Evolutionary conservation across 1,140 invertebrate species (phyloP).

Genomic region (Drosophila mojavensis): DNA sequence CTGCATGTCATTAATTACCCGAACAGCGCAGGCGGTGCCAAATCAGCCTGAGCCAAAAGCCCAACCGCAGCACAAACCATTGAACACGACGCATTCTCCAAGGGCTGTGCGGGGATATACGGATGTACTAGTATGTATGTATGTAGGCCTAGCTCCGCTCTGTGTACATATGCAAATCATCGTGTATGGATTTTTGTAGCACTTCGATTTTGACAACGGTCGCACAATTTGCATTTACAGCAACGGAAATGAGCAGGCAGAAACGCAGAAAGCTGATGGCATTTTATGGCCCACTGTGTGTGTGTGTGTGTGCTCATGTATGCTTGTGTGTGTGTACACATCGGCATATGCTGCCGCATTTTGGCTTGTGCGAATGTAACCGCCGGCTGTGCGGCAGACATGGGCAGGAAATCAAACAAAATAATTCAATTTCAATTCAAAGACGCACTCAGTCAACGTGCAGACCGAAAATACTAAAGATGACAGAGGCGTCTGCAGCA

Average conservation of each 20-base stretch:
- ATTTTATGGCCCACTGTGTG: constrained; percentile 15
- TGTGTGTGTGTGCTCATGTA: not conserved
- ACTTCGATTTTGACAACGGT: constrained; percentile 55
- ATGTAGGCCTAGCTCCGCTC: not conserved
- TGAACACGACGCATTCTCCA: constrained; percentile 27
- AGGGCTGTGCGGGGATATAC: not conserved
- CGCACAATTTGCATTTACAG: constrained; percentile 40
- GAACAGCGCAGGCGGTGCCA: constrained; percentile 36
- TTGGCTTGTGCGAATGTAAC: constrained; percentile 64
- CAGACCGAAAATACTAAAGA: constrained; percentile 28
- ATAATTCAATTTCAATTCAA: constrained; percentile 83
- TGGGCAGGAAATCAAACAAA: constrained; percentile 78
- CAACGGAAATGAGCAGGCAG: constrained; percentile 62
- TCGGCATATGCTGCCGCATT: constrained; percentile 68
- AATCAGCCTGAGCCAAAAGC: constrained; percentile 56
- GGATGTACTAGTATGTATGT: no score
- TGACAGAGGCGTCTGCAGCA: constrained; percentile 14
- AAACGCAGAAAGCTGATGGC: constrained; percentile 36
- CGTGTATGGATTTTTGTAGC: constrained; percentile 33
- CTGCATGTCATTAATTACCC: constrained; percentile 74
- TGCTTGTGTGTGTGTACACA: constrained; percentile 11
- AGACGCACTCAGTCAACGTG: constrained; percentile 52
- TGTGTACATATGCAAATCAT: constrained; percentile 64
- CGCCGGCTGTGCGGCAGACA: constrained; percentile 31
- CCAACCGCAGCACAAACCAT: constrained; percentile 33